Base-by-base conservation (phyloP, 2,113 vertebrate genomes). In the Pterocles burchelli region DNA sequence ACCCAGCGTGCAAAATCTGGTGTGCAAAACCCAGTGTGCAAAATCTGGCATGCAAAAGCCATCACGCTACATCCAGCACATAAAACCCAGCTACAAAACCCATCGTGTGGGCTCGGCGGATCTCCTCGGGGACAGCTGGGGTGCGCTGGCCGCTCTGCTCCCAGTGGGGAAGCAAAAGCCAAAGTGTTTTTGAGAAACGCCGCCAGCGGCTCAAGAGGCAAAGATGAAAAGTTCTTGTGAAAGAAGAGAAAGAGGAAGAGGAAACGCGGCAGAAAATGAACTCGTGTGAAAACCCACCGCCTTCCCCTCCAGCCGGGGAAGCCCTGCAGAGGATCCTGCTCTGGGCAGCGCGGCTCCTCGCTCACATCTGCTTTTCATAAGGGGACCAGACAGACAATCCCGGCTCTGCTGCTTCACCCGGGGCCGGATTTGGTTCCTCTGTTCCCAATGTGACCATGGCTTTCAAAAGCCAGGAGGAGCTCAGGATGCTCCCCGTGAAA, bases 41-140 rank as follows among this genome's bases (percentile, higher is more conserved):
- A 72, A 41, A 34, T 24, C 24, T 10, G 13, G 31, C 3, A 15
- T 62, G n/a, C 34, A n/a, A 31, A 82, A 41, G 34, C 34, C 3
- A 1, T 4, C 21, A 2, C 12, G 17, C 28, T 36, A 38, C 28
- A 52, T 7, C 43, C 41, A 17, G 18, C 18, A 4, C 7, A 4
- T 6, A 54, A 78, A 62, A 12, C 9, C 26, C 41, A 12, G 6
- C 11, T 7, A 38, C 0, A 6, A 46, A 65, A 20, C 8, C 25
- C 43, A 8, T 31, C 2, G 3, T 4, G 2, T 13, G 43, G 62
- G 61, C 34, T 49, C 8, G 1, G n/a, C 3, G 1, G 24, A 38
- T 17, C 13, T 66, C 55, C 33, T 55, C 1, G 2, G 34, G 71
- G 51, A 48, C 49, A 21, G 25, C 34, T 24, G n/a, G 46, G 46